Evolutionary conservation across 2,797 vertebrate genomes (phyloP).

Genomic region (Chrysocyon brachyurus): DNA sequence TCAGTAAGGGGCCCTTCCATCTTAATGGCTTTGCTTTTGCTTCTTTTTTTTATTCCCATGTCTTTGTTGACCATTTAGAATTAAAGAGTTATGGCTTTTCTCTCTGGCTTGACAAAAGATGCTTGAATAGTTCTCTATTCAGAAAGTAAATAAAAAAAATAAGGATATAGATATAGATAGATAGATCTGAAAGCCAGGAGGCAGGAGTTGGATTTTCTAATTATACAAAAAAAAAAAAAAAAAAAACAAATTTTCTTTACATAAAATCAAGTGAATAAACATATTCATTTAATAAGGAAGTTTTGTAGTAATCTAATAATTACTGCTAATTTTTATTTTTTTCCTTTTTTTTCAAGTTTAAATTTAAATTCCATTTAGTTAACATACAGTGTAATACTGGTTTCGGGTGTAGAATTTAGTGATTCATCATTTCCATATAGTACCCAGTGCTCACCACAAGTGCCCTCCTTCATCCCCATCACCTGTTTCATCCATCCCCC

Average conservation of each 20-base stretch:
- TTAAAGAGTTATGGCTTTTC: background rate
- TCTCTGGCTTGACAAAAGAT: background rate
- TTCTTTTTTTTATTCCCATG: background rate
- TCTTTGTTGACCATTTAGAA: background rate
- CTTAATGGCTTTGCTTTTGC: background rate
- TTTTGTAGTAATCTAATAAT: background rate
- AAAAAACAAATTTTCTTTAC: background rate
- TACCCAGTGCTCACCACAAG: background rate
- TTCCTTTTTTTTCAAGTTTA: background rate
- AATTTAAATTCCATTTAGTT: background rate
- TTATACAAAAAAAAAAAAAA: background rate
- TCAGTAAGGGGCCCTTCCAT: background rate
- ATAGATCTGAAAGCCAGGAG: background rate
- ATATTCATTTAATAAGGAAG: background rate
- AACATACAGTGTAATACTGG: background rate
- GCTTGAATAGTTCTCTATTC: conserved; percentile 11
- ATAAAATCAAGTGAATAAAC: conserved; percentile 8
- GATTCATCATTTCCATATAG: background rate
- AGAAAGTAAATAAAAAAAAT: background rate
- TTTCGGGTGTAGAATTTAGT: background rate
- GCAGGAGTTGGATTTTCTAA: background rate
- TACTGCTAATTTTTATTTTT: background rate
- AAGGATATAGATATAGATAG: background rate
- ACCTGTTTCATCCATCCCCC: background rate
- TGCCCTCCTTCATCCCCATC: background rate